Conservation (phyloP, 2,888 invertebrate species). For the Cheilosia grossa region DNA sequence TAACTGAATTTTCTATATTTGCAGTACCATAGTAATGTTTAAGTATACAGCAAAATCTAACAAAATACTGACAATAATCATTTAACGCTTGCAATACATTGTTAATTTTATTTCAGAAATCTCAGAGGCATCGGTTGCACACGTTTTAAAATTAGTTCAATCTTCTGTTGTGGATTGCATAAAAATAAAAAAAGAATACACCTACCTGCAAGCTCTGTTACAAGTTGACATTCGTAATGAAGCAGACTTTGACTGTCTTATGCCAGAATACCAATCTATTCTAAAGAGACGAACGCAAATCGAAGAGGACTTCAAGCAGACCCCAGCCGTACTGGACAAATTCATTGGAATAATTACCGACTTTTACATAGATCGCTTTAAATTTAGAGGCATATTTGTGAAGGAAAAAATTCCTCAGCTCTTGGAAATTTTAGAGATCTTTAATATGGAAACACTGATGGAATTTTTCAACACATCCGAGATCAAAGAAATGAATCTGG, state of each 20-base stretch:
- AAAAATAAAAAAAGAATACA: conserved; percentile 75
- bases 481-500: conserved; percentile 40
- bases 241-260: conserved; percentile 76
- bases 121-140: conserved; percentile 74
- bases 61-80: neutral
- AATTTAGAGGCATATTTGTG: conserved; percentile 77
- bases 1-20: too few species aligned
- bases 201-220: conserved; percentile 74
- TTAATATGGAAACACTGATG: conserved; percentile 70
- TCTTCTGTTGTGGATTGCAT: conserved; percentile 70
- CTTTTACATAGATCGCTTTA: conserved; percentile 77
- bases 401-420: conserved; percentile 75
- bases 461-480: conserved; percentile 63
- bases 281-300: conserved; percentile 75
- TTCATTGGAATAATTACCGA: conserved; percentile 76
- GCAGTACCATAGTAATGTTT: too few species aligned
- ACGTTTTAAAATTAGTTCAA: conserved; percentile 76
- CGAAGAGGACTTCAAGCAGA: conserved; percentile 71
- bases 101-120: conserved; percentile 67
- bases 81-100: too few species aligned
- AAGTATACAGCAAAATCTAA: neutral
- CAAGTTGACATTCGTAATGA: conserved; percentile 77
- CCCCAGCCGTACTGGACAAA: conserved; percentile 67
- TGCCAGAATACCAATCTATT: conserved; percentile 76
- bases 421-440: conserved; percentile 74